phyloP scores from a whole-genome alignment of 2,113 vertebrate genomes.

The Takifugu bimaculatus region DNA sequence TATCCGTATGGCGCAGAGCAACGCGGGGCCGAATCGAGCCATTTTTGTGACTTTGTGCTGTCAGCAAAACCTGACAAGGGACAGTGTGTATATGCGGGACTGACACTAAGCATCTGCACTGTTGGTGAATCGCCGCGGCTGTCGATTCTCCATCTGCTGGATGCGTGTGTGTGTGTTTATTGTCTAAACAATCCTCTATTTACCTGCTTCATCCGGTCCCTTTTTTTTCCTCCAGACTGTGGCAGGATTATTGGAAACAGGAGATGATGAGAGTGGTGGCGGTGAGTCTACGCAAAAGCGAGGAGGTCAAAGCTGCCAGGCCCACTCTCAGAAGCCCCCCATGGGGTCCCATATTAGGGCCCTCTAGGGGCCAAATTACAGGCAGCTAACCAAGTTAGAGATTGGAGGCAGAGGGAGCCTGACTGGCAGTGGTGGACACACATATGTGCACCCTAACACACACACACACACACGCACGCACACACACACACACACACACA shows the following conservation, averaged over 20 bases:
- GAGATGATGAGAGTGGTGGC: conserved; percentile 24
- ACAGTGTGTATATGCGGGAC: conserved; percentile 5
- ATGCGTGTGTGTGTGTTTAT: conserved; percentile 15
- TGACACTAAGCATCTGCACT: conserved; percentile 54
- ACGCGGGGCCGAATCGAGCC: conserved; percentile 33
- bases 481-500: conserved; percentile 26
- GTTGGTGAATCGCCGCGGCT: conserved; percentile 23
- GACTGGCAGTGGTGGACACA: conserved; percentile 42
- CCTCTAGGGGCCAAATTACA: conserved; percentile 64
- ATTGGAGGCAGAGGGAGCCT: conserved; percentile 41
- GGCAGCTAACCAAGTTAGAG: conserved; percentile 61
- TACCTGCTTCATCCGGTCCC: conserved; percentile 35
- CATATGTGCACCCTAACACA: background rate
- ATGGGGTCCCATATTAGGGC: conserved; percentile 51
- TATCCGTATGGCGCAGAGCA: conserved; percentile 53
- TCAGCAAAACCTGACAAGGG: conserved; percentile 59
- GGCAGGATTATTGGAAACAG: conserved; percentile 43
- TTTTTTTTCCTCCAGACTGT: conserved; percentile 2
- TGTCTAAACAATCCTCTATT: conserved; percentile 23
- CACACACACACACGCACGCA: background rate
- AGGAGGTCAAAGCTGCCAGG: conserved; percentile 32
- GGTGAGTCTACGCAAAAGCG: conserved; percentile 18
- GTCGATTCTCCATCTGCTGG: conserved; percentile 46
- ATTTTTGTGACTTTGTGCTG: conserved; percentile 55
- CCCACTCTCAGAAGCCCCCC: conserved; percentile 41